phyloP scores from a whole-genome alignment of 2,888 invertebrate genomes.

The Dryadula phaetusa region DNA sequence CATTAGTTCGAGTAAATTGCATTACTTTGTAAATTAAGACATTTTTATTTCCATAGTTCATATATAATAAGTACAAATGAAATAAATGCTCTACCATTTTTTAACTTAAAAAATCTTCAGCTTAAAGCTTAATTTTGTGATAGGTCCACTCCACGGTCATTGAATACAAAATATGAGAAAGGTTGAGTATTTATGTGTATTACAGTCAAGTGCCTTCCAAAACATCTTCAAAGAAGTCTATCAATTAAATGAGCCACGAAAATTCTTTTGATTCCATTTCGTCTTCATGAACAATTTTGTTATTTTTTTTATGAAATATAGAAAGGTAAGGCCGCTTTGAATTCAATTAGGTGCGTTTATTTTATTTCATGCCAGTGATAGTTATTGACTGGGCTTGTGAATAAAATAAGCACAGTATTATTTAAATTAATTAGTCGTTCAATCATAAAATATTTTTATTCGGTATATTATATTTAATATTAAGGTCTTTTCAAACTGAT shows the following conservation, averaged over 20 bases:
- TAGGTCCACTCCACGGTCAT: slow-evolving; percentile 16
- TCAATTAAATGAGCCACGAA: slow-evolving; percentile 58
- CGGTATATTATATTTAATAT: background rate
- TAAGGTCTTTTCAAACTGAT: background rate
- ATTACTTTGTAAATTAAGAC: too few species aligned
- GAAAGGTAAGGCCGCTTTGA: slow-evolving; percentile 37
- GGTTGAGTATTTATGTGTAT: slow-evolving; percentile 35
- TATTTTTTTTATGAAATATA: slow-evolving; percentile 40
- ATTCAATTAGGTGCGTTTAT: slow-evolving; percentile 44
- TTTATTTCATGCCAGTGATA: slow-evolving; percentile 3
- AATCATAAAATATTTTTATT: background rate
- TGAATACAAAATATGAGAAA: slow-evolving; percentile 35
- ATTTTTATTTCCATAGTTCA: too few species aligned
- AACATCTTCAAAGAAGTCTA: slow-evolving; percentile 49
- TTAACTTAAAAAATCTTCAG: background rate
- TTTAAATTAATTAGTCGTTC: background rate
- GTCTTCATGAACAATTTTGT: slow-evolving; percentile 45
- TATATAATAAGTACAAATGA: background rate
- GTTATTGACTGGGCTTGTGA: background rate
- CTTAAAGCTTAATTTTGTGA: slow-evolving; percentile 3
- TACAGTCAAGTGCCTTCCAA: slow-evolving; percentile 45
- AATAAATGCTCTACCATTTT: background rate
- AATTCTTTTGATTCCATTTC: slow-evolving; percentile 57
- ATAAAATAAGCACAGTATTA: background rate
- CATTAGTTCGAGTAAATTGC: too few species aligned